These are phyloP conservation scores for Junonia oenone DNA, from an alignment of 2,888 invertebrate genomes.

Conservation along the genomic window DNA sequence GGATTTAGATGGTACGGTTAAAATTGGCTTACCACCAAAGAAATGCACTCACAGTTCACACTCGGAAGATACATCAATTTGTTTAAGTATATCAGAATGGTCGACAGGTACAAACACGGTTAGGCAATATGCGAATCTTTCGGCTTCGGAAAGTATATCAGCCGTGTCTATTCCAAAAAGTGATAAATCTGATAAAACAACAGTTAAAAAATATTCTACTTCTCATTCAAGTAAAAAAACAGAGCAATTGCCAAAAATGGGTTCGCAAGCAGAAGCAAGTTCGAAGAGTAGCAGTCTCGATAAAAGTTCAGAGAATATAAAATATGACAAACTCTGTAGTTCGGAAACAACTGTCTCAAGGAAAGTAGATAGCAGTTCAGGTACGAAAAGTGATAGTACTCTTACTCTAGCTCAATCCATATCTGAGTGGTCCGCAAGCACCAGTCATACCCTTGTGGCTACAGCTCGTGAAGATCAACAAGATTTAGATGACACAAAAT, in stretches of 20 bases:
- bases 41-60: constrained; percentile 91
- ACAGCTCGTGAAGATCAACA: constrained; percentile 74
- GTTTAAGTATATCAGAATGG: constrained; percentile 92
- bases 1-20: constrained; percentile 89
- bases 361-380: constrained; percentile 82
- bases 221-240: constrained; percentile 77
- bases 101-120: constrained; percentile 93
- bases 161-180: constrained; percentile 81
- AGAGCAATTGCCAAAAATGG: constrained; percentile 65
- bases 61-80: constrained; percentile 92
- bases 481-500: constrained; percentile 64
- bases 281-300: constrained; percentile 82
- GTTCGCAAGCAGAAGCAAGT: constrained; percentile 70
- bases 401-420: constrained; percentile 86
- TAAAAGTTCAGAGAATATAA: constrained; percentile 72
- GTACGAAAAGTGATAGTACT: constrained; percentile 90
- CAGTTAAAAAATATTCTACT: constrained; percentile 78
- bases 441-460: constrained; percentile 86
- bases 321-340: constrained; percentile 81
- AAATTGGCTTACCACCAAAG: constrained; percentile 87
- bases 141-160: constrained; percentile 83
- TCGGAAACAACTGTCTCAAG: constrained; percentile 78
- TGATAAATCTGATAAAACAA: constrained; percentile 79
- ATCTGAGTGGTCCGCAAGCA: constrained; percentile 91
- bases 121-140: constrained; percentile 87